Percentiles rank a stretch among this genome's conserved stretches.
Evolutionary conservation across 2,113 vertebrate species (phyloP).

Genomic region (Miniopterus natalensis): DNA sequence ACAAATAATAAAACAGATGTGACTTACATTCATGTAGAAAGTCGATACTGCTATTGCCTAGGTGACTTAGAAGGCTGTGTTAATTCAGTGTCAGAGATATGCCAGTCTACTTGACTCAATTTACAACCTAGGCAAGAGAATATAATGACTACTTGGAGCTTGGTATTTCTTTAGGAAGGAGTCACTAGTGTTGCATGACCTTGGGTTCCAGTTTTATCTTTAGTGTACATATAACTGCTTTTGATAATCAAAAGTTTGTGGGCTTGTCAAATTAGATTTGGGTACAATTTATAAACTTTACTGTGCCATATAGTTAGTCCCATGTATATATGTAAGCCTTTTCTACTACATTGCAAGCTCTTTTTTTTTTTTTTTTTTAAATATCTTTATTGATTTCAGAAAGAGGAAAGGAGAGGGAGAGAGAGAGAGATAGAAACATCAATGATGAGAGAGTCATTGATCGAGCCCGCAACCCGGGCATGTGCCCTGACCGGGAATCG

Average conservation of each 20-base stretch:
- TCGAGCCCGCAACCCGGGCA: too few species aligned
- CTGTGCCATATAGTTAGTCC: neutral
- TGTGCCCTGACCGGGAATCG: too few species aligned
- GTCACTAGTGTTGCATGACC: neutral
- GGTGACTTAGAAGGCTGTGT: neutral
- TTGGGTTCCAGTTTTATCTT: conserved; percentile 40
- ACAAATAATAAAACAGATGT: conserved; percentile 26
- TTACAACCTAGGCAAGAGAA: neutral
- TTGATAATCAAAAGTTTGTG: conserved; percentile 20
- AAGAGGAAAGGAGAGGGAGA: too few species aligned
- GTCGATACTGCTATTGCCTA: neutral
- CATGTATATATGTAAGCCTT: neutral
- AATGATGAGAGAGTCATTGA: too few species aligned
- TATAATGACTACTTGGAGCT: neutral
- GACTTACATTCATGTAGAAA: conserved; percentile 11
- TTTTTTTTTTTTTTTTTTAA: too few species aligned
- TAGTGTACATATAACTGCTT: neutral
- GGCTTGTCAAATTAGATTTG: conserved; percentile 24
- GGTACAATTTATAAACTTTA: neutral
- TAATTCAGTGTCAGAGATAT: neutral
- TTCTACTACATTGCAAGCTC: neutral
- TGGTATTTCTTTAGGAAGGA: neutral
- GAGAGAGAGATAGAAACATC: too few species aligned
- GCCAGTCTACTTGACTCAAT: neutral
- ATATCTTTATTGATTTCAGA: too few species aligned